phyloP scores from a whole-genome alignment of 2,888 invertebrate species.

The Euplagia quadripunctaria region DNA sequence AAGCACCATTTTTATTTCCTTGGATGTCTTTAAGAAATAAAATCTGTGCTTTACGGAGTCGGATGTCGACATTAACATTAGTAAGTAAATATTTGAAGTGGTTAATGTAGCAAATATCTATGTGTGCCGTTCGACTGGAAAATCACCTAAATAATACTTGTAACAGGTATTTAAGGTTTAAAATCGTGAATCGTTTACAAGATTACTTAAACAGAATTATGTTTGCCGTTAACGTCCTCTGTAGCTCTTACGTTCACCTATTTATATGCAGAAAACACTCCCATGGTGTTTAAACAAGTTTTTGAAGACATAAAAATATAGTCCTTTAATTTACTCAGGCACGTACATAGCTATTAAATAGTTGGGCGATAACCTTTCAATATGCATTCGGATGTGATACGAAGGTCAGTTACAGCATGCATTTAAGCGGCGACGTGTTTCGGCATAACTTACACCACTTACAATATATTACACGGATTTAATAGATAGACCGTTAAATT shows the following conservation, averaged over 20 bases:
- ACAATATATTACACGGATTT: no score
- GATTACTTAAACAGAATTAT: neutral
- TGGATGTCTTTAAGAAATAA: conserved; percentile 5
- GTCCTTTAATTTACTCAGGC: no score
- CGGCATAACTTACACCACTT: no score
- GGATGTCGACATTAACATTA: conserved; percentile 1
- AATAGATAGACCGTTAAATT: no score
- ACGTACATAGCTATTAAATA: no score
- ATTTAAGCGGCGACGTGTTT: no score
- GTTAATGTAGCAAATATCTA: neutral
- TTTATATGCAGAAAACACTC: no score
- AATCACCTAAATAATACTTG: neutral
- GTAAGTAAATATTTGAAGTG: neutral
- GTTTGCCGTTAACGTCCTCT: neutral
- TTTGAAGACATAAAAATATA: no score
- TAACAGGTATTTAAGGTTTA: neutral
- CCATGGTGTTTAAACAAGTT: no score
- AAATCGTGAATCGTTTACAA: neutral
- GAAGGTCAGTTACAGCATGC: no score
- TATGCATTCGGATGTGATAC: no score
- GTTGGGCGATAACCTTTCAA: no score
- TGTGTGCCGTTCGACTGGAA: neutral
- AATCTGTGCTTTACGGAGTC: neutral
- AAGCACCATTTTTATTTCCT: neutral
- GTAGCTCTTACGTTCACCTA: neutral